Base-by-base conservation (phyloP, 1,140 invertebrate genomes). In the Tribolium castaneum region DNA sequence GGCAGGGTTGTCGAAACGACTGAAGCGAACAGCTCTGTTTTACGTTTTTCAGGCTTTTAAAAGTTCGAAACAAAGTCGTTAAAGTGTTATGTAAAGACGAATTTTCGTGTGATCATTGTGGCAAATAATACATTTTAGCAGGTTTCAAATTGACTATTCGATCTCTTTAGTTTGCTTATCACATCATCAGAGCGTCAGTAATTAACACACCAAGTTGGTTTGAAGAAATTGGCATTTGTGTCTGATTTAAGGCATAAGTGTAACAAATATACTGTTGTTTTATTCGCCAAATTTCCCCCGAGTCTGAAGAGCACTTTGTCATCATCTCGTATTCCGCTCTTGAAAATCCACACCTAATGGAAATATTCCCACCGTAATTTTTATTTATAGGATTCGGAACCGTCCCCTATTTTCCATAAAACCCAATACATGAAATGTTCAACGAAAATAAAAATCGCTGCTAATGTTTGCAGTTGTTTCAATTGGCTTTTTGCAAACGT, bases 281-380 rank as follows among this genome's bases (percentile, higher is more conserved):
- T 66, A n/a, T 66, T 66, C 30, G 10, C 59, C 59, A 66, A 66
- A 66, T 66, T 66, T 66, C 59, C 59, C 59, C 6, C 7, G 59
- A 35, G 59, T 35, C 59, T 35, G 19, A 35, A 35, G 22, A 66
- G 14, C 30, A 66, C 59, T 66, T 66, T 66, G 30, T 66, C 59
- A 66, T 66, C 59, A 66, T 66, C 59, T 35, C 59, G 30, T 66
- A 66, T 66, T 66, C 59, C 59, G 25, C 30, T 66, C 30, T 35
- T 66, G 59, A 66, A 66, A 66, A 66, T 66, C 14, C 59, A 35
- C 59, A 66, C 59, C 59, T 66, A 66, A 66, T 66, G 59, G 30
- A 35, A 66, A 66, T 66, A 66, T 66, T 66, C 30, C 59, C 30
- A 35, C 10, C 19, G 59, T 66, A 66, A 66, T 66, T 66, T 66